Conservation (phyloP, 2,113 vertebrate genomes). For the Menidia beryllina region DNA sequence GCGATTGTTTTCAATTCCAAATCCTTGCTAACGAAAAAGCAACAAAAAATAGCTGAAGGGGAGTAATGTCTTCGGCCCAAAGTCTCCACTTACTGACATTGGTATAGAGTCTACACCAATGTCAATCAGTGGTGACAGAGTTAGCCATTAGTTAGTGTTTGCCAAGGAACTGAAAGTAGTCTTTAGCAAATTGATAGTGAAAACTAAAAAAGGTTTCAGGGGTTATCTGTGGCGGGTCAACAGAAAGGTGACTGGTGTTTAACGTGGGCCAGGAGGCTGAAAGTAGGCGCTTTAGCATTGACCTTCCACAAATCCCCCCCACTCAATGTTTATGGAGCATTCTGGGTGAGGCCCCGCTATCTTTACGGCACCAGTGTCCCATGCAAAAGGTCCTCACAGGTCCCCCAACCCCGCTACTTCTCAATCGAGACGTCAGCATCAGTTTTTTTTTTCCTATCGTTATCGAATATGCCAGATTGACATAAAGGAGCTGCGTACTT, state of each 20-base stretch:
- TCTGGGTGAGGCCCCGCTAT: not conserved
- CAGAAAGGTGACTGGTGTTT: not conserved
- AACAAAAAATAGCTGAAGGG: too few relatives aligned
- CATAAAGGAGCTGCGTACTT: not conserved
- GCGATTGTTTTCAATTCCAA: too few relatives aligned
- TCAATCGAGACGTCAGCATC: not conserved
- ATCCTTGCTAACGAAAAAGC: too few relatives aligned
- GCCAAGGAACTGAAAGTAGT: too few relatives aligned
- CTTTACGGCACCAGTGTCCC: too few relatives aligned
- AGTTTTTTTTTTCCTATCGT: not conserved
- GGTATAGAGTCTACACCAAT: not conserved
- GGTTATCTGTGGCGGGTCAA: not conserved
- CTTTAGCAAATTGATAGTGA: not conserved
- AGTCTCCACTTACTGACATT: not conserved
- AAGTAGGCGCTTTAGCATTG: too few relatives aligned
- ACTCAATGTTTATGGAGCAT: too few relatives aligned
- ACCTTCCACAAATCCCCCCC: too few relatives aligned
- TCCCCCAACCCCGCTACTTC: not conserved
- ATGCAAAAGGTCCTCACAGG: not conserved
- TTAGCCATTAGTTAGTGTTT: too few relatives aligned
- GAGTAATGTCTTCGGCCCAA: too few relatives aligned
- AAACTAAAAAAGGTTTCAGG: not conserved
- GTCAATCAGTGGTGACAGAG: not conserved
- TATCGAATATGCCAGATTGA: not conserved
- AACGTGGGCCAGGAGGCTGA: not conserved